Evolutionary conservation across 2,797 vertebrate species (phyloP).

Genomic region (Channallabes apus): DNA sequence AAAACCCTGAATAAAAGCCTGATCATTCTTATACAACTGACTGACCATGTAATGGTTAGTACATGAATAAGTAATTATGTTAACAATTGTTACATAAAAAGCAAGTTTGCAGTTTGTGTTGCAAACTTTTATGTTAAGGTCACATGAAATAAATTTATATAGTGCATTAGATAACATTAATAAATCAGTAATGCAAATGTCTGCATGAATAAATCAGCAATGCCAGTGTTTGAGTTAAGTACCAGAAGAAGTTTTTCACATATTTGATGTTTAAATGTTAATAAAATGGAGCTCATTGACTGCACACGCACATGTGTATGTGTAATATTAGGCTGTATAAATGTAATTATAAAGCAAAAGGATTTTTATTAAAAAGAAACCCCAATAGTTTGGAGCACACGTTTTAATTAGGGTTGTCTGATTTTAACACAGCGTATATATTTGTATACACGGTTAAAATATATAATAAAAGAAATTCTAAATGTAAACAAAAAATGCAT

Average conservation of each 20-base stretch:
- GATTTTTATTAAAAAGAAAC: too few relatives aligned
- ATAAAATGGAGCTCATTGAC: background rate
- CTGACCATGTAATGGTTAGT: background rate
- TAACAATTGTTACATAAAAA: background rate
- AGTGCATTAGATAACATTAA: background rate
- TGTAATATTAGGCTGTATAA: background rate
- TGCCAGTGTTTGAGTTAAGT: background rate
- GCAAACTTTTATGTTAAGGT: background rate
- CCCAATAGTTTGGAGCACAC: too few relatives aligned
- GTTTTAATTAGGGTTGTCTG: too few relatives aligned
- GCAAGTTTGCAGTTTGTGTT: background rate
- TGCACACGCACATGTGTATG: background rate
- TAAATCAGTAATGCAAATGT: background rate
- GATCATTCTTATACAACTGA: background rate
- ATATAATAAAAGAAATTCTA: too few relatives aligned
- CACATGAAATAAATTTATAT: background rate
- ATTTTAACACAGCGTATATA: too few relatives aligned
- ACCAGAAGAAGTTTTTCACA: background rate
- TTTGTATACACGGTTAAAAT: too few relatives aligned
- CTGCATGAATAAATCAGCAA: background rate
- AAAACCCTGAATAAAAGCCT: background rate
- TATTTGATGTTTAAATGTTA: background rate
- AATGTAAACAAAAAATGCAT: too few relatives aligned
- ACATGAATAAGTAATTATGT: background rate
- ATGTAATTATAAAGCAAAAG: too few relatives aligned